These are phyloP conservation scores for Venusia cambrica DNA, from an alignment of 2,888 invertebrate genomes.

Conservation along the genomic window DNA sequence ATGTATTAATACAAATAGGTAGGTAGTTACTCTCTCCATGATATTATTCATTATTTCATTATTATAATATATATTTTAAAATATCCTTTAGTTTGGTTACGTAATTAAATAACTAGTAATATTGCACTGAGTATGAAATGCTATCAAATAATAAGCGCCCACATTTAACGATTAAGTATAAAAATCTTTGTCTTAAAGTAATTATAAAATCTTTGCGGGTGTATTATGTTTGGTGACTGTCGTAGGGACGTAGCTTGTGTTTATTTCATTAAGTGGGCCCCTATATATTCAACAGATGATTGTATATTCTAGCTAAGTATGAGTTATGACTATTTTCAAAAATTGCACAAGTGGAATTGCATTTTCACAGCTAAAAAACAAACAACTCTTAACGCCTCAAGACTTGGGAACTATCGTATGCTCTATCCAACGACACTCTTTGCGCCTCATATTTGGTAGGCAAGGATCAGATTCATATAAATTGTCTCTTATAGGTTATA, in stretches of 20 bases:
- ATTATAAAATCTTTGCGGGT: constrained; percentile 78
- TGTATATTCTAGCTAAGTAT: constrained; percentile 75
- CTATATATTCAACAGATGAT: constrained; percentile 77
- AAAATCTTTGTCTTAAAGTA: constrained; percentile 75
- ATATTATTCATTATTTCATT: constrained; percentile 48
- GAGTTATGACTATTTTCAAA: constrained; percentile 78
- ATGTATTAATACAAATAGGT: constrained; percentile 76
- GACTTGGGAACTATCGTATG: constrained; percentile 55
- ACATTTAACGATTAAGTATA: constrained; percentile 66
- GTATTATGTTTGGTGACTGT: constrained; percentile 69
- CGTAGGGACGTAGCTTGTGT: constrained; percentile 62
- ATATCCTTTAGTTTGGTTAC: constrained; percentile 82
- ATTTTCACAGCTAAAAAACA: constrained; percentile 77
- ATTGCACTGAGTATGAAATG: constrained; percentile 83
- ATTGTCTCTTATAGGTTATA: constrained; percentile 58
- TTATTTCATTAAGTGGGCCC: constrained; percentile 70
- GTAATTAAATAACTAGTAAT: constrained; percentile 82
- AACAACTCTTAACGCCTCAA: constrained; percentile 67
- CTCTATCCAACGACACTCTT: constrained; percentile 46
- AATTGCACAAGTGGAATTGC: constrained; percentile 80
- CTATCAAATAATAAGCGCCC: constrained; percentile 81
- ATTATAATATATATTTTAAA: constrained; percentile 67
- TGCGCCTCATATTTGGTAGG: constrained; percentile 63
- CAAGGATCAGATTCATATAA: constrained; percentile 64
- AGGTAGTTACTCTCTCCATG: constrained; percentile 77